These are phyloP conservation scores for Caenorhabditis auriculariae DNA, from an alignment of 2,888 invertebrate species.

Conservation along the genomic window DNA sequence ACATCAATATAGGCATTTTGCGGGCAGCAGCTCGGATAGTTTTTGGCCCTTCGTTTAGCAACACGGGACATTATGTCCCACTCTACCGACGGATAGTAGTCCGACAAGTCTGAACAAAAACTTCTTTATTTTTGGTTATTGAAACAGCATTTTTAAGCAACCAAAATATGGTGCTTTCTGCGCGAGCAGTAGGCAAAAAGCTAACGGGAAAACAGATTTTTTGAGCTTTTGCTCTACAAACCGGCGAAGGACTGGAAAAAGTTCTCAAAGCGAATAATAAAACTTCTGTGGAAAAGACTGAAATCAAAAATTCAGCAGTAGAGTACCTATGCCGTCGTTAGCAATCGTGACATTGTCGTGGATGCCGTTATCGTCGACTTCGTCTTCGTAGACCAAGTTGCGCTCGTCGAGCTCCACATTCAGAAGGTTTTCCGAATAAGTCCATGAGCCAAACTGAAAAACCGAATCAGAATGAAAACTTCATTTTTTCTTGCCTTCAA, in stretches of 20 bases:
- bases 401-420: constrained; percentile 30
- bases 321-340: constrained; percentile 40
- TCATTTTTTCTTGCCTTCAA: constrained; percentile 33
- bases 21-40: constrained; percentile 65
- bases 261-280: no score
- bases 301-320: neutral
- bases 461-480: constrained; percentile 27
- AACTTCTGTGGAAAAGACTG: neutral
- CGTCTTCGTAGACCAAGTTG: constrained; percentile 4
- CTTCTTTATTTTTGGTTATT: neutral
- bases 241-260: no score
- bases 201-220: neutral
- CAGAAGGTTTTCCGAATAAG: constrained; percentile 44
- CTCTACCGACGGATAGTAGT: constrained; percentile 96
- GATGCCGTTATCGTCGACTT: constrained; percentile 23
- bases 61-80: constrained; percentile 93
- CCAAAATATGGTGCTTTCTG: neutral
- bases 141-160: neutral
- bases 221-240: no score
- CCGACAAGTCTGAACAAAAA: constrained; percentile 72
- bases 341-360: constrained; percentile 38
- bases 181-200: neutral
- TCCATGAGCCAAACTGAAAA: constrained; percentile 56
- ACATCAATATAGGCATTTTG: constrained; percentile 64
- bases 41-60: constrained; percentile 62